Base-by-base conservation (phyloP, 2,888 invertebrate genomes). In the Cheilosia vernalis region DNA sequence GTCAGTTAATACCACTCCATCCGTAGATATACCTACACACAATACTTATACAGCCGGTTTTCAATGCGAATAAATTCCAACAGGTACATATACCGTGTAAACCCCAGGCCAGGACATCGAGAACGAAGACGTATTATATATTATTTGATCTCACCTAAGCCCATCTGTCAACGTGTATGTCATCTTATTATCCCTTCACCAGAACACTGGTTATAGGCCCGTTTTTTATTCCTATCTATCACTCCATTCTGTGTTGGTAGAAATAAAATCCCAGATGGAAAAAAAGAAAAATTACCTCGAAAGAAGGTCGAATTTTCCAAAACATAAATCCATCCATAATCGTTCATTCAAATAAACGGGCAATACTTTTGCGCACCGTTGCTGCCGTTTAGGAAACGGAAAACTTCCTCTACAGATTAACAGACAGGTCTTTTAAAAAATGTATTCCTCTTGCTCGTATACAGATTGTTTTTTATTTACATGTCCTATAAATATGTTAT, bases 61-160 rank as follows among this genome's bases (percentile, higher is more conserved):
- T 37, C 37, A 67, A 61, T 47, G 61, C 44, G 33, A 61, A 15
- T 30, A 58, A 51, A 47, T 64, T 61, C 73, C 82, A 83, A 78
- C 77, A 83, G 82, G 82, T 82, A 24, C 24, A 24, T 24, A 72
- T 72, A 30, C 30, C 6, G 27, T 27, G 7, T 77, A 77, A 55
- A 53, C 60, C 60, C 60, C 55, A 21, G 13, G 27, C 60, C 55
- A 21, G n/a, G 37, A 64, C 47, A 56, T 24, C 17, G 17, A 30
- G 19, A 60, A 19, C 10, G 30, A 74, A 70, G 47, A 70, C 66
- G 60, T 70, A 60, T 77, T 51, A 60, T 82, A 60, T 66, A 78
- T 77, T 83, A 78, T 83, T 77, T 78, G 82, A 77, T 83, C 55
- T 72, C 78, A 10, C 47, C 49, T 61, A 72, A 83, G 49, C 82